Base-by-base conservation (phyloP, 2,113 vertebrate species). In the Arenaria interpres region DNA sequence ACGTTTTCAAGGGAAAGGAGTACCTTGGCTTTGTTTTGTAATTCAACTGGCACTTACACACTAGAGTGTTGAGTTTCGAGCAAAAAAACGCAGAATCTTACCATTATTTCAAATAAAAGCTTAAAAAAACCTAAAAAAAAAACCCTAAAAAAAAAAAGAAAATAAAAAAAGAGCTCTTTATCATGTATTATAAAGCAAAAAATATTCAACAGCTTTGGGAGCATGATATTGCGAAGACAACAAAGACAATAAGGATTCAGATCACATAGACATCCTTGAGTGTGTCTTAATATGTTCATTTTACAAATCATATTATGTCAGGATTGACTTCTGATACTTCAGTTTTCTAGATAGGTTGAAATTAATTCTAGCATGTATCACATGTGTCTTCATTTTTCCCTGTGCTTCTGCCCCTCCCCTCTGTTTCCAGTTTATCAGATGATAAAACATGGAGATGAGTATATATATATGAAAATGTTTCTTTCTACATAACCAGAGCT, bases 1-100 rank as follows among this genome's bases (percentile, higher is more conserved):
- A 72, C 50, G 46, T 92, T 96, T 94, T 89, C 37, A 86, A 95
- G 59, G 53, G 45, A 93, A 89, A 64, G 11, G 27, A 92, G 33
- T 20, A 72, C 39, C 48, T 89, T 88, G 32, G 17, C 87, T 88
- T 80, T 93, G 21, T n/a, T 86, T 39, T 89, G 48, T 67, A 88
- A 94, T 92, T 96, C 67, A 54, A 21, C 81, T 43, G 18, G 30
- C 45, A 54, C 25, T 35, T 46, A 60, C 4, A 30, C 4, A 81
- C n/a, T 22, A 62, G 10, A 48, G 11, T 23, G 45, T 3, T 56
- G 16, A 63, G 18, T 54, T 67, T 90, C 8, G 7, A 81, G 45
- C 1, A 5, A 90, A 95, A 82, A 92, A 84, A 77, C 10, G 3
- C 10, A 50, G 59, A 75, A 28, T 59, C n/a, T 81, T 75, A 53